A percentile compares a stretch with the other conserved stretches of the same genome.
Evolutionary conservation across 92 coral and sea anemone species (phyloP).

Genomic region (Parazoanthus swiftii): DNA sequence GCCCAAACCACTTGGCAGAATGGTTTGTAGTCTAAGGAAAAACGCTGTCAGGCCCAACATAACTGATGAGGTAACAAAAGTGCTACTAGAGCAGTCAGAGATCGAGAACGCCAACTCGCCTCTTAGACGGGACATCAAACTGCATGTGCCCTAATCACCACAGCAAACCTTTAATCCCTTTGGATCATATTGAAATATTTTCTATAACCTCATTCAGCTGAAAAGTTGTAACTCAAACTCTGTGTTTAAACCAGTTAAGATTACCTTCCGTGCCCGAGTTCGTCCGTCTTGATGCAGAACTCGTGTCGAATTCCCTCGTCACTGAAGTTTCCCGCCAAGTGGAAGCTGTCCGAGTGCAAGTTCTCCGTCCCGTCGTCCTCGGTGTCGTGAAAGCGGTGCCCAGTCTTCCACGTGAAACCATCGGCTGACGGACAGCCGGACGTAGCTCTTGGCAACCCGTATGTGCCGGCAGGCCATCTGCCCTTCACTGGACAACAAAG

Average conservation of each 20-base stretch:
- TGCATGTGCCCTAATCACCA: too few relatives aligned
- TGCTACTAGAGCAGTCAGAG: too few relatives aligned
- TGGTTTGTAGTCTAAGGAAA: too few relatives aligned
- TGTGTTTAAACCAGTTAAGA: not conserved
- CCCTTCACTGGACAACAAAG: slow-evolving; percentile 11
- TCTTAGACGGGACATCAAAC: too few relatives aligned
- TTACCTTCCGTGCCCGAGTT: slow-evolving; percentile 84
- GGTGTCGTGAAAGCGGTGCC: slow-evolving; percentile 95
- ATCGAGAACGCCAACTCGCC: too few relatives aligned
- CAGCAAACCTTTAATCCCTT: too few relatives aligned
- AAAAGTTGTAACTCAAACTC: too few relatives aligned
- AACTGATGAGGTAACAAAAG: too few relatives aligned
- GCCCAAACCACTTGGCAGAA: too few relatives aligned
- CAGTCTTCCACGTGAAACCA: slow-evolving; percentile 90
- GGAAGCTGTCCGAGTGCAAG: slow-evolving; percentile 87
- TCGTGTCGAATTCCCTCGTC: slow-evolving; percentile 95
- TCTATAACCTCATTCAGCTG: too few relatives aligned
- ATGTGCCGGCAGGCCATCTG: slow-evolving; percentile 92
- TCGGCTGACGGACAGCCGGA: slow-evolving; percentile 86
- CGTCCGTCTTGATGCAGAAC: slow-evolving; percentile 84
- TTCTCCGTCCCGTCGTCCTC: slow-evolving; percentile 98
- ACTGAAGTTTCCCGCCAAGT: slow-evolving; percentile 93
- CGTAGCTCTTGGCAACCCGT: slow-evolving; percentile 85
- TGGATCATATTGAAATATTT: too few relatives aligned
- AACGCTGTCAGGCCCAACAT: too few relatives aligned